Base-by-base conservation (phyloP, 2,888 invertebrate species). In the Acleris holmiana region DNA sequence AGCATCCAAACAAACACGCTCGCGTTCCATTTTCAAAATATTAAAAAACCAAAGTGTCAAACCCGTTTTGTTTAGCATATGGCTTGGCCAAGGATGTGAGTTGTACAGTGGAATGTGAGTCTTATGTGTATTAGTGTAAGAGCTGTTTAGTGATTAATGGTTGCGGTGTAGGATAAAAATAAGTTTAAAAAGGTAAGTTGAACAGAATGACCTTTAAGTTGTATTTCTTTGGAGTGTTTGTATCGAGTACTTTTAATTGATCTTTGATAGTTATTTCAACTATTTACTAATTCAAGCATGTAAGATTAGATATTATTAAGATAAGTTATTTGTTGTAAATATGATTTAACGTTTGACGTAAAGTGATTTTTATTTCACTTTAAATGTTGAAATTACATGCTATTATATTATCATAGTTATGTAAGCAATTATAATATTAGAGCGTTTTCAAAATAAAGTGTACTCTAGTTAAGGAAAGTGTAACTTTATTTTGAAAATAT, bases 11-110 rank as follows among this genome's bases (percentile, higher is more conserved):
- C 40, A 54, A 64, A 64, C 63, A 29, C 51, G 54, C 57, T 35
- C 53, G 40, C 48, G 48, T 25, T 25, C 19, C 55, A 15, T 4
- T 15, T 17, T 17, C 51, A 72, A 74, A 69, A 69, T 67, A 75
- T 76, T 73, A 61, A 74, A 77, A 75, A 50, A 35, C 56, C 55
- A 17, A 41, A 41, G 44, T 44, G 44, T 44, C 44, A 44, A 44
- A 44, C 44, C 44, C 13, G 44, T 44, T 44, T 44, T 15, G 17
- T 62, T 44, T 67, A 73, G 71, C 78, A 79, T 79, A 80, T 77
- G 79, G 79, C 76, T 72, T 74, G 75, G 75, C 79, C 79, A 83
- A 89, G 85, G 79, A 90, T 91, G 89, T 88, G 86, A 84, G 81
- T 75, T 74, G 76, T 79, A 81, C 6, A 54, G 17, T 67, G 51